phyloP scores from a whole-genome alignment of 1,140 invertebrate species.

The Heliconius nattereri region DNA sequence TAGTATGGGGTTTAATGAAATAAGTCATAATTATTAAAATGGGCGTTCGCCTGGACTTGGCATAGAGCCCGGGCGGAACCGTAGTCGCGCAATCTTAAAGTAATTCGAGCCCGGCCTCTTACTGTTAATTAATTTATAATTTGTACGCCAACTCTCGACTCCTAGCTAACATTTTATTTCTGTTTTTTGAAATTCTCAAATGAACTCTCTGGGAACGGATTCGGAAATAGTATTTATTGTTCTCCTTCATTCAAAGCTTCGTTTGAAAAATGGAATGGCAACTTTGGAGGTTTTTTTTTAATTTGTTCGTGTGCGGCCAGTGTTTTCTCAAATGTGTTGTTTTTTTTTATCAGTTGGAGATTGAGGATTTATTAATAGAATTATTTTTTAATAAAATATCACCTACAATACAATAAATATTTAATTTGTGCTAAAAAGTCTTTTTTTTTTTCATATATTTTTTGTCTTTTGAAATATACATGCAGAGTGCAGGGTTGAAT shows the following conservation, averaged over 20 bases:
- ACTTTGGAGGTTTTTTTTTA: conserved; percentile 17
- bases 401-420: too few species aligned
- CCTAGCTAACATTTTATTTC: conserved; percentile 43
- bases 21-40: conserved; percentile 70
- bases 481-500: too few species aligned
- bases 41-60: conserved; percentile 55
- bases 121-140: conserved; percentile 78
- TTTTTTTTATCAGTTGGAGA: background rate
- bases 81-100: conserved; percentile 65
- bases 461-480: too few species aligned
- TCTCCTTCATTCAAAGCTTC: conserved; percentile 35
- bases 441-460: too few species aligned
- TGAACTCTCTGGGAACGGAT: conserved; percentile 34
- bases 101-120: conserved; percentile 60
- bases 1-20: conserved; percentile 47
- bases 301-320: background rate
- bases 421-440: too few species aligned
- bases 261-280: conserved; percentile 33
- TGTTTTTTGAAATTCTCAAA: conserved; percentile 48
- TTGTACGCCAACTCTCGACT: conserved; percentile 61
- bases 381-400: background rate
- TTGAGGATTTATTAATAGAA: background rate
- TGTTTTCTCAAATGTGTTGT: background rate
- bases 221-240: conserved; percentile 43
- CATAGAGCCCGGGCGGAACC: conserved; percentile 60